A percentile compares a stretch with the other conserved stretches of the same genome.
Evolutionary conservation across 2,888 invertebrate genomes (phyloP).

Genomic region (Syrista parreyssii): DNA sequence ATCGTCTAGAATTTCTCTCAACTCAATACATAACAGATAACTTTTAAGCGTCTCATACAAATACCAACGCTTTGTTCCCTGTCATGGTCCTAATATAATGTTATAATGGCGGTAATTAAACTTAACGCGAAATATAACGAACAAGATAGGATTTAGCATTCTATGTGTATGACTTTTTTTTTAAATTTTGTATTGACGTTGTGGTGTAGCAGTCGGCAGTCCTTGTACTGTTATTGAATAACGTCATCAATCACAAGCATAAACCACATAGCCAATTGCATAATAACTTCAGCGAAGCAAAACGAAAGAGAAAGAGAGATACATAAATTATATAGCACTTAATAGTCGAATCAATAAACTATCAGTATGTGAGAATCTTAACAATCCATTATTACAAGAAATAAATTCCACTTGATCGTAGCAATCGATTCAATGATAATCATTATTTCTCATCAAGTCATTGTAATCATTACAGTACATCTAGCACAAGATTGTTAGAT

Average conservation of each 20-base stretch:
- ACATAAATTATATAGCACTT: neutral
- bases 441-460: neutral
- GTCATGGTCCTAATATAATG: neutral
- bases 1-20: neutral
- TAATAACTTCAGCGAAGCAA: conserved; percentile 13
- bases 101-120: neutral
- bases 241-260: conserved; percentile 40
- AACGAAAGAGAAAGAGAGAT: neutral
- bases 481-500: neutral
- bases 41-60: conserved; percentile 1
- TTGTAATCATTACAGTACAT: neutral
- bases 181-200: conserved; percentile 39
- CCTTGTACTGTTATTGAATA: conserved; percentile 43
- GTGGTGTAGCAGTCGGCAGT: conserved; percentile 55
- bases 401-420: no score
- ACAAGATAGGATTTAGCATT: conserved; percentile 23
- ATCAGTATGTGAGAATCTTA: neutral
- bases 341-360: neutral
- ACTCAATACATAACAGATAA: neutral
- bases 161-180: conserved; percentile 36
- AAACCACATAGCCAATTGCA: conserved; percentile 47
- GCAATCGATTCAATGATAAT: no score
- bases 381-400: neutral
- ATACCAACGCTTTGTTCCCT: neutral
- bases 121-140: neutral